phyloP scores from a whole-genome alignment of 2,888 invertebrate genomes.

The Muscina levida region DNA sequence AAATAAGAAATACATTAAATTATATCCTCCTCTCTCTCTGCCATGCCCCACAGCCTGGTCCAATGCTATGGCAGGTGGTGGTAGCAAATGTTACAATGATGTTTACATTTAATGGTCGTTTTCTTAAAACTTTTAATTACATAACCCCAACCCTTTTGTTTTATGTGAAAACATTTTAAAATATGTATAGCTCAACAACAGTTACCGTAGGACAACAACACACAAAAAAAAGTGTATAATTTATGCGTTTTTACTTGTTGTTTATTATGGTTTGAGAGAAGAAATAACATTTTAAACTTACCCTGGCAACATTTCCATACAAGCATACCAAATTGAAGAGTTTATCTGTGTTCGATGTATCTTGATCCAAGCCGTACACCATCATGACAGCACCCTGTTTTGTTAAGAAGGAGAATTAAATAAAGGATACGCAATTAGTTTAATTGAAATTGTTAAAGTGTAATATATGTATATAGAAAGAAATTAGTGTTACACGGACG shows the following conservation, averaged over 20 bases:
- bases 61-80: no score
- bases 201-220: no score
- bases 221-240: no score
- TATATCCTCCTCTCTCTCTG: no score
- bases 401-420: slow-evolving; percentile 70
- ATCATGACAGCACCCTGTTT: slow-evolving; percentile 95
- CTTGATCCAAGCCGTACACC: slow-evolving; percentile 97
- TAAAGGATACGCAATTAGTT: slow-evolving; percentile 9
- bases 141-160: no score
- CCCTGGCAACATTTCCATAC: slow-evolving; percentile 98
- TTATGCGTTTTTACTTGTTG: not conserved
- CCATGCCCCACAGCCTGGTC: no score
- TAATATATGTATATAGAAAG: no score
- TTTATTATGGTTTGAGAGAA: slow-evolving; percentile 8
- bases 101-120: not conserved
- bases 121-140: slow-evolving; percentile 3
- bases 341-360: slow-evolving; percentile 96
- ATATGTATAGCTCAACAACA: no score
- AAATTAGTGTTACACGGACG: no score
- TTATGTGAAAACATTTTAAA: slow-evolving; percentile 19
- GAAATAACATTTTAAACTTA: slow-evolving; percentile 81
- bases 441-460: not conserved
- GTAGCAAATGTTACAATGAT: no score
- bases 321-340: slow-evolving; percentile 99
- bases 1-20: no score